A percentile compares a stretch with the other conserved stretches of the same genome.
These are phyloP conservation scores for Nothura maculosa DNA, from an alignment of 2,797 vertebrate genomes.

Conservation along the genomic window DNA sequence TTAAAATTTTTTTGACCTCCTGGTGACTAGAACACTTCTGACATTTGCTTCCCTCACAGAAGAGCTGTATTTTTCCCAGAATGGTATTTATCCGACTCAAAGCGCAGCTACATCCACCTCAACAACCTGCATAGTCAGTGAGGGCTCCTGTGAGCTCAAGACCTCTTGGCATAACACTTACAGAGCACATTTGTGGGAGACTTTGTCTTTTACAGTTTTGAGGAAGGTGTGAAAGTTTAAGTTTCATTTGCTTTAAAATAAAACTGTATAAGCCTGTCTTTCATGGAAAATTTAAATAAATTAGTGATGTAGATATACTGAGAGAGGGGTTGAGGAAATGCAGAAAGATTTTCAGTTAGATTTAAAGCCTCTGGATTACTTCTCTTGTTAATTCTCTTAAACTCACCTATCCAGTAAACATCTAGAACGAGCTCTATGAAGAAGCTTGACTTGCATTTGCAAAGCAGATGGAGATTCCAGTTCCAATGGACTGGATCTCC, in stretches of 20 bases:
- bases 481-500: not conserved
- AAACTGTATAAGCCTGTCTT: not conserved
- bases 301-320: not conserved
- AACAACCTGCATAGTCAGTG: not conserved
- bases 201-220: not conserved
- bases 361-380: not conserved
- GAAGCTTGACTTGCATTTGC: not conserved
- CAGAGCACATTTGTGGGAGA: not conserved
- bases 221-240: not conserved
- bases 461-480: not conserved
- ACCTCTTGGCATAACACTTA: not conserved
- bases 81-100: not conserved
- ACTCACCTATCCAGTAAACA: not conserved
- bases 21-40: not conserved
- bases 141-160: not conserved
- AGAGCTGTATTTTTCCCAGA: not conserved
- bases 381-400: not conserved
- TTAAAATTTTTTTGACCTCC: not conserved
- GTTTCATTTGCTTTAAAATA: not conserved
- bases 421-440: accelerated
- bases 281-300: not conserved
- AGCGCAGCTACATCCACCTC: not conserved
- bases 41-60: not conserved
- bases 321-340: not conserved
- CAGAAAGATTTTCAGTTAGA: not conserved